These are phyloP conservation scores for Synanthedon vespiformis DNA, from an alignment of 2,888 invertebrate species.

Conservation along the genomic window DNA sequence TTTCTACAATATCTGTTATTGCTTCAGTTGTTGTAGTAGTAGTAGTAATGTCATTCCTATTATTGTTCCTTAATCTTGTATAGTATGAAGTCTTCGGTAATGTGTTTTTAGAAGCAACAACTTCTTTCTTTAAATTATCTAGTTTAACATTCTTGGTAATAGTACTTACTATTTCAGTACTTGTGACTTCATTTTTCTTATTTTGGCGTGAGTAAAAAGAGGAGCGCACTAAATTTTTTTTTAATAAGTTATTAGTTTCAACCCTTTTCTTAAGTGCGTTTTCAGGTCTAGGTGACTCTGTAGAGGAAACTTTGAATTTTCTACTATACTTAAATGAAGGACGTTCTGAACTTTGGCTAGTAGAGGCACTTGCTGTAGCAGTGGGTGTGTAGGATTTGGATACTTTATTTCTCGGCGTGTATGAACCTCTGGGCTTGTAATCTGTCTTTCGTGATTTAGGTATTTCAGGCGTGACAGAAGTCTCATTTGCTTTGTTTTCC, in stretches of 20 bases:
- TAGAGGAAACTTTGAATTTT: constrained; percentile 43
- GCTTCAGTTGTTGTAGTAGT: constrained; percentile 17
- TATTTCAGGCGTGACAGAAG: constrained; percentile 17
- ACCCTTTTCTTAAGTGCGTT: constrained; percentile 22
- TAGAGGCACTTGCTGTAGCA: constrained; percentile 8
- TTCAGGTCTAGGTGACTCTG: constrained; percentile 26
- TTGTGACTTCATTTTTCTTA: constrained; percentile 17
- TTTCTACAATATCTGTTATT: constrained; percentile 11
- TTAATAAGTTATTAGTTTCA: constrained; percentile 24
- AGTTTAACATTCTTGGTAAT: constrained; percentile 14
- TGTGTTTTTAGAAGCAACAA: constrained; percentile 21
- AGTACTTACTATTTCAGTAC: constrained; percentile 18
- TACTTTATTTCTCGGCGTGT: constrained; percentile 37
- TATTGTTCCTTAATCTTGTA: constrained; percentile 33
- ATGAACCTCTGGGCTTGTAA: constrained; percentile 37
- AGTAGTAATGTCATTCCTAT: constrained; percentile 10
- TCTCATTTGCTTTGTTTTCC: constrained; percentile 15
- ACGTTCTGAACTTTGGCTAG: constrained; percentile 25
- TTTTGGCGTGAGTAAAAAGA: constrained; percentile 39
- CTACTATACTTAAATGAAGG: constrained; percentile 41
- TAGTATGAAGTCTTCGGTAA: constrained; percentile 53
- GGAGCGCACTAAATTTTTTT: constrained; percentile 35
- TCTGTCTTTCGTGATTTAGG: constrained; percentile 26
- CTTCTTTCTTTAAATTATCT: constrained; percentile 10
- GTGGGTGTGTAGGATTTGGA: constrained; percentile 24